Percentiles rank a stretch among this genome's conserved stretches.
Evolutionary conservation across 2,888 invertebrate genomes (phyloP).

Genomic region (Ischnura elegans): DNA sequence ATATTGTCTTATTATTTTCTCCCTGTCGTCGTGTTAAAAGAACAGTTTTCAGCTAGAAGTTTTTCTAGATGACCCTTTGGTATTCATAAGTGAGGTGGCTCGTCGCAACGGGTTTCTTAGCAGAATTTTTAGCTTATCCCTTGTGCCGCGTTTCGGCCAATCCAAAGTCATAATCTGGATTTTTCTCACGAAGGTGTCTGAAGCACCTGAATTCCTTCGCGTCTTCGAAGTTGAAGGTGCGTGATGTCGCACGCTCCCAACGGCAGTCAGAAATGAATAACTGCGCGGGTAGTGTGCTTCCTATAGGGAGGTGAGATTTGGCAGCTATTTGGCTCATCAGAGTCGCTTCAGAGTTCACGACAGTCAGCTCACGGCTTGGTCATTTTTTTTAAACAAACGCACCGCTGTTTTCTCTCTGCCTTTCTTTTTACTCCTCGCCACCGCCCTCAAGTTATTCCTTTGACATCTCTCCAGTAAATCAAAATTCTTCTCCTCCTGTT

Average conservation of each 20-base stretch:
- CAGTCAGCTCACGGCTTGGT: neutral
- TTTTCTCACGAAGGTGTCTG: neutral
- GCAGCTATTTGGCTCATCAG: neutral
- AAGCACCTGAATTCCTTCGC: slow-evolving; percentile 37
- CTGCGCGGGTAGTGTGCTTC: neutral
- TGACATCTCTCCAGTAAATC: neutral
- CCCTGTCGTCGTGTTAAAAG: no score
- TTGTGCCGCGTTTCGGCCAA: neutral
- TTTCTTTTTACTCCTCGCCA: neutral
- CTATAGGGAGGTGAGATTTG: neutral
- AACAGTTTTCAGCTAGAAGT: no score
- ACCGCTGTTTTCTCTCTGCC: neutral
- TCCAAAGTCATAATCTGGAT: neutral
- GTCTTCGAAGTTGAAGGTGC: slow-evolving; percentile 29
- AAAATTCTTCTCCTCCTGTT: no score
- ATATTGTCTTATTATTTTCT: no score
- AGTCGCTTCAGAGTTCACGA: neutral
- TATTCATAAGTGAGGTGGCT: neutral
- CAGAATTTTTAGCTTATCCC: neutral
- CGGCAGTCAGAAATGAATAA: slow-evolving; percentile 53
- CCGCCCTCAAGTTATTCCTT: neutral
- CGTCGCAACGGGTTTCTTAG: neutral
- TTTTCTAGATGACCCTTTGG: no score
- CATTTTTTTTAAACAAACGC: neutral
- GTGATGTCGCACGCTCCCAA: slow-evolving; percentile 59